Evolutionary conservation across 2,888 invertebrate species (phyloP), one percentile per base, ranked within the genome.

Genomic region (Nudaria mundana): DNA sequence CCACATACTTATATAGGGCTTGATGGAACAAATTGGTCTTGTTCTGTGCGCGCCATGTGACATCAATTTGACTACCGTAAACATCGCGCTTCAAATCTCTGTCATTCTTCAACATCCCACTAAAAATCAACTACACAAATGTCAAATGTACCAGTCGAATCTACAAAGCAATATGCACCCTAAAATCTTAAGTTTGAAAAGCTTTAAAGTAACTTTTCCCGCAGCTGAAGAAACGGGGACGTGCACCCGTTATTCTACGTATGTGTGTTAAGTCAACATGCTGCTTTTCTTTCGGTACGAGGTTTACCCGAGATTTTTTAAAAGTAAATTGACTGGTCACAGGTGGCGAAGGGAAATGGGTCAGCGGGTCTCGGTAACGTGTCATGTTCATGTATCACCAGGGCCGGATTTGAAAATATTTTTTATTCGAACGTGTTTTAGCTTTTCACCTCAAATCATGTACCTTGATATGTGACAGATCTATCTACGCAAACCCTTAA

Each of bases 241-340:
- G 78, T 69, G 65, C 62, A 63, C 61, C 72, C 66, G 78, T 73
- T 79, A 77, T 54, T 64, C 57, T 71, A 60, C 69, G 71, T 80
- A 84, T 84, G 82, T 85, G 69, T 83, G 85, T 83, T 82, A 77
- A 67, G 84, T 81, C 76, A 85, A 86, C 88, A 86, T 61, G 70
- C 73, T 67, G 76, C 74, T 85, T 87, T 81, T 83, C 82, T 85
- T 84, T 81, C 63, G 69, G 68, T 59, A 50, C 58, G 74, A 71
- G 75, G 79, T 76, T 84, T 80, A 71, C 73, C 44, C 54, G 70
- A 80, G 76, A 71, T 76, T 86, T 86, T 82, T 85, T 78, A 77
- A 76, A 81, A 75, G 79, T 77, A 83, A 86, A 87, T 87, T 86
- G 82, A 86, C 85, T 81, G 73, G 86, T 82, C 68, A 75, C 81